Conservation (phyloP, 2,888 invertebrate species). For the Caenorhabditis angaria region DNA sequence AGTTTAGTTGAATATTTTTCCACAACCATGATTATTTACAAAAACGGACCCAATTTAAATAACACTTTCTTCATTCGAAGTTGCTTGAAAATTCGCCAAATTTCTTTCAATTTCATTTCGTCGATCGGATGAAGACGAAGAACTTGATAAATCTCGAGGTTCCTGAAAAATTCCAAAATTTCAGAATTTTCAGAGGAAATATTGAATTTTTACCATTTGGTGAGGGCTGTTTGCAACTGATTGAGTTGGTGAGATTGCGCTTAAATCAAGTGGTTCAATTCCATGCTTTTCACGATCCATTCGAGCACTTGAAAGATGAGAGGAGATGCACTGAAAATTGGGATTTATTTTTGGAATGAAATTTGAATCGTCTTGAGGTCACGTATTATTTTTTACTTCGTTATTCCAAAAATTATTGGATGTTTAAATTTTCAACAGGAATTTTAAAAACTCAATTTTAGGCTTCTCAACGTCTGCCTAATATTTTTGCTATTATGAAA, state of each 20-base stretch:
- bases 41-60: no score
- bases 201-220: not conserved
- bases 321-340: not conserved
- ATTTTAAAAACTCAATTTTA: not conserved
- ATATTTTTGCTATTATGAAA: no score
- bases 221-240: slow-evolving; percentile 2
- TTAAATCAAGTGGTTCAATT: slow-evolving; percentile 26
- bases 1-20: no score
- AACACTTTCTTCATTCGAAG: slow-evolving; percentile 3
- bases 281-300: slow-evolving; percentile 19
- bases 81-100: not conserved
- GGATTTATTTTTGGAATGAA: not conserved
- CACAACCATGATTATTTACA: no score
- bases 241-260: slow-evolving; percentile 4
- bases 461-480: not conserved
- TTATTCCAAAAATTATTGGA: not conserved
- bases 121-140: not conserved
- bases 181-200: not conserved
- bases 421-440: not conserved
- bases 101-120: not conserved
- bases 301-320: slow-evolving; percentile 8
- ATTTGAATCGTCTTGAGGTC: no score
- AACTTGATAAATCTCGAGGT: not conserved
- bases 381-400: not conserved
- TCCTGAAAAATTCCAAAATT: not conserved